Evolutionary conservation across 2,888 invertebrate species (phyloP).

Genomic region (Morpho achilles): DNA sequence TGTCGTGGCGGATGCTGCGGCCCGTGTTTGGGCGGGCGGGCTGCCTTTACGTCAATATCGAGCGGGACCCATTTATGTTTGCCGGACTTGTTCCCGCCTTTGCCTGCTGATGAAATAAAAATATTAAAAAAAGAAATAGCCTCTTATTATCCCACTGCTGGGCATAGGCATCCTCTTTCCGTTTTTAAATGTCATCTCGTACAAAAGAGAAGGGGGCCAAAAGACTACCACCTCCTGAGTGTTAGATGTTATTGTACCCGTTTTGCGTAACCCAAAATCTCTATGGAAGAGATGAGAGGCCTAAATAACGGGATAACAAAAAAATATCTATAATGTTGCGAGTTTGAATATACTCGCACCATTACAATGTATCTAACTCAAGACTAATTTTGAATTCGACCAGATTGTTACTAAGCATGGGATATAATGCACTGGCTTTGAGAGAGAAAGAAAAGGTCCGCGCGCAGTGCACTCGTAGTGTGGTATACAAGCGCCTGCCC

Average conservation of each 20-base stretch:
- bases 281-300: slow-evolving; percentile 42
- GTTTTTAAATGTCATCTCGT: background rate
- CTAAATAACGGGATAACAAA: slow-evolving; percentile 37
- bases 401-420: no score
- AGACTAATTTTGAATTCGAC: no score
- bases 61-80: slow-evolving; percentile 95
- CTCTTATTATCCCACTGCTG: no score
- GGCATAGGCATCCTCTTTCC: no score
- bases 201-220: background rate
- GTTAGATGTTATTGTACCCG: slow-evolving; percentile 33
- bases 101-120: slow-evolving; percentile 42
- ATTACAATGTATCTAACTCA: no score
- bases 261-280: slow-evolving; percentile 46
- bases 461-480: no score
- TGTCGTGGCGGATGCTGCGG: slow-evolving; percentile 49
- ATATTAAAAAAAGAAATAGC: no score
- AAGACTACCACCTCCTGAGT: background rate
- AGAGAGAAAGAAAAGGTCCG: no score
- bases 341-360: no score
- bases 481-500: no score
- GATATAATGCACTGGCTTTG: no score
- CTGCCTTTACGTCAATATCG: slow-evolving; percentile 89
- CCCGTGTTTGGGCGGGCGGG: slow-evolving; percentile 82
- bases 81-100: slow-evolving; percentile 60
- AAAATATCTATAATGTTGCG: no score